These are phyloP conservation scores for Malurus splendens DNA, from an alignment of 2,797 vertebrate genomes.

Conservation along the genomic window DNA sequence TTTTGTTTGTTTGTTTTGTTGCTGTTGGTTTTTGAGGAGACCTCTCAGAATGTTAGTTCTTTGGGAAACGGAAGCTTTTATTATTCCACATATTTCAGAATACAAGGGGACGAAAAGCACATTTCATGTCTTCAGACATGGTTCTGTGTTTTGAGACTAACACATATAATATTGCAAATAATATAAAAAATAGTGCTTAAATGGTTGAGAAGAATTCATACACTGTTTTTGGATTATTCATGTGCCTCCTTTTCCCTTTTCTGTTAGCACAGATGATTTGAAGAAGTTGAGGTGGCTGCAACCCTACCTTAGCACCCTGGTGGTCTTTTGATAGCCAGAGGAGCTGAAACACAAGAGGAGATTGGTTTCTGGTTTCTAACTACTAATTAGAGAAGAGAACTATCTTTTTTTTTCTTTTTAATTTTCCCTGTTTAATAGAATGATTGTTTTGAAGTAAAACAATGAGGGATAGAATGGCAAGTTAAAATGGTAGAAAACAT, in stretches of 20 bases:
- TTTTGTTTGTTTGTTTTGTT: neutral
- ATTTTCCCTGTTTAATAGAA: neutral
- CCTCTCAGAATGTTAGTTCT: neutral
- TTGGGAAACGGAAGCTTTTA: neutral
- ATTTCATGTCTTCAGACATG: neutral
- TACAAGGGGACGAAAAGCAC: neutral
- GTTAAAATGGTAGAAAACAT: neutral
- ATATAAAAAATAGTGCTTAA: neutral
- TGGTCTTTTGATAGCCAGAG: neutral
- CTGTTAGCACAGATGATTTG: neutral
- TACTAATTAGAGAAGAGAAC: neutral
- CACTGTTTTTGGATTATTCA: neutral
- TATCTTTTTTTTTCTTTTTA: neutral
- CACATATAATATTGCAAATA: neutral
- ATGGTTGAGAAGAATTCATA: neutral
- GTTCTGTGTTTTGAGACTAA: neutral
- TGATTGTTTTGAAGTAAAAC: neutral
- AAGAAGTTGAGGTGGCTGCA: neutral
- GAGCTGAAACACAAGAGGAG: neutral
- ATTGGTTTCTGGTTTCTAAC: neutral
- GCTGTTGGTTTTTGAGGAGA: neutral
- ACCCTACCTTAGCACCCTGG: neutral
- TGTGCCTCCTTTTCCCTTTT: neutral
- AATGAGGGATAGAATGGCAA: neutral
- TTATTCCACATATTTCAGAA: neutral